Percentiles rank a stretch among this genome's conserved stretches.
Evolutionary conservation across 1,140 invertebrate genomes (phyloP).

Genomic region (Drosophila oshimai): DNA sequence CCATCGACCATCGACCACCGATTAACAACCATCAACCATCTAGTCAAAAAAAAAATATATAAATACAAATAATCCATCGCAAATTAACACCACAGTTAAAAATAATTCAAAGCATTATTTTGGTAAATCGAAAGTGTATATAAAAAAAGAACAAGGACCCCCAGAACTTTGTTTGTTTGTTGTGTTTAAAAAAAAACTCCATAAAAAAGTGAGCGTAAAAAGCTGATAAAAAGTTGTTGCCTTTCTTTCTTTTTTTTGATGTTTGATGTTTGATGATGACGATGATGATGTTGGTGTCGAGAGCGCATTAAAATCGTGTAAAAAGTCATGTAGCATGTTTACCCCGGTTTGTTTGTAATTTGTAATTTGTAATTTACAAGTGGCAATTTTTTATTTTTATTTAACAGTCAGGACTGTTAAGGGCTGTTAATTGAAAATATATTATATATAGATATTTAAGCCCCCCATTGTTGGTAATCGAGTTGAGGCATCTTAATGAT

Average conservation of each 20-base stretch:
- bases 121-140: conserved; percentile 17
- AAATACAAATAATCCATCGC: conserved; percentile 2
- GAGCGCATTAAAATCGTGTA: conserved; percentile 3
- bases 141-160: not conserved
- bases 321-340: not conserved
- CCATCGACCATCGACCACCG: conserved; percentile 7
- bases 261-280: no score
- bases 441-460: no score
- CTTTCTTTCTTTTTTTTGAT: not conserved
- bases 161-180: conserved; percentile 2
- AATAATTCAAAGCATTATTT: not conserved
- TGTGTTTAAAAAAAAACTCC: conserved; percentile 8
- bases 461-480: conserved; percentile 17
- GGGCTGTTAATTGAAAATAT: conserved; percentile 22
- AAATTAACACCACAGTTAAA: not conserved
- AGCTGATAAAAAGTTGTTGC: not conserved
- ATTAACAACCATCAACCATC: not conserved
- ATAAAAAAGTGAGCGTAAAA: conserved; percentile 10
- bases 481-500: conserved; percentile 3
- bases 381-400: conserved; percentile 28
- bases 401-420: not conserved
- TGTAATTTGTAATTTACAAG: conserved; percentile 9
- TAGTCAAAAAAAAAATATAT: not conserved
- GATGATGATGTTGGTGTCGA: no score
- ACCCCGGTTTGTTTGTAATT: conserved; percentile 16